Percentiles rank a stretch among this genome's conserved stretches.
phyloP scores from a whole-genome alignment of 2,797 vertebrate genomes.

The Channallabes apus region DNA sequence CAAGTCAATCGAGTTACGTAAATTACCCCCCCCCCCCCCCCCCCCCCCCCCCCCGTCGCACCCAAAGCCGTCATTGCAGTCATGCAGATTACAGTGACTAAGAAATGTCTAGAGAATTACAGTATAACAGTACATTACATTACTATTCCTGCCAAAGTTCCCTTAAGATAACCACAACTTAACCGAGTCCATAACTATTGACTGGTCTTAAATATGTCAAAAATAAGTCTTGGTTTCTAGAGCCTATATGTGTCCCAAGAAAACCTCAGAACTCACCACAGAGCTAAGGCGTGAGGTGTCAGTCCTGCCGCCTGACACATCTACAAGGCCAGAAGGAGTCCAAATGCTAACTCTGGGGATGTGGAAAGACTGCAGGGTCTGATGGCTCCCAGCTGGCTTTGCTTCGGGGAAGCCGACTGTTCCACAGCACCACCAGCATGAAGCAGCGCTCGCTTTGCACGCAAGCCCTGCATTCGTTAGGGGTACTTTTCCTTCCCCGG shows the following conservation, averaged over 20 bases:
- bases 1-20: background rate
- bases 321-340: conserved; percentile 31
- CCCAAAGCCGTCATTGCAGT: background rate
- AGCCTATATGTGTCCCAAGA: conserved; percentile 8
- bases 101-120: conserved; percentile 4
- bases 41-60: background rate
- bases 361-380: conserved; percentile 31
- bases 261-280: conserved; percentile 28
- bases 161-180: conserved; percentile 11
- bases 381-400: conserved; percentile 52
- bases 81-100: conserved; percentile 3
- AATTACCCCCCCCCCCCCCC: background rate
- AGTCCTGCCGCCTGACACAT: conserved; percentile 31
- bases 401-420: conserved; percentile 31
- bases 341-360: conserved; percentile 29
- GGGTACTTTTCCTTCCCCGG: background rate
- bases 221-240: conserved; percentile 17
- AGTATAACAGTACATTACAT: conserved; percentile 5
- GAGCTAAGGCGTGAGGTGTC: conserved; percentile 24
- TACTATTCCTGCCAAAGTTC: background rate
- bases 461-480: conserved; percentile 14
- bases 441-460: conserved; percentile 32
- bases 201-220: conserved; percentile 18
- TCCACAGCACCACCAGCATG: conserved; percentile 32
- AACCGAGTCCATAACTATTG: conserved; percentile 24